Conservation (phyloP, 2,113 vertebrate species). For the Cyprinodon brontotheroides region DNA sequence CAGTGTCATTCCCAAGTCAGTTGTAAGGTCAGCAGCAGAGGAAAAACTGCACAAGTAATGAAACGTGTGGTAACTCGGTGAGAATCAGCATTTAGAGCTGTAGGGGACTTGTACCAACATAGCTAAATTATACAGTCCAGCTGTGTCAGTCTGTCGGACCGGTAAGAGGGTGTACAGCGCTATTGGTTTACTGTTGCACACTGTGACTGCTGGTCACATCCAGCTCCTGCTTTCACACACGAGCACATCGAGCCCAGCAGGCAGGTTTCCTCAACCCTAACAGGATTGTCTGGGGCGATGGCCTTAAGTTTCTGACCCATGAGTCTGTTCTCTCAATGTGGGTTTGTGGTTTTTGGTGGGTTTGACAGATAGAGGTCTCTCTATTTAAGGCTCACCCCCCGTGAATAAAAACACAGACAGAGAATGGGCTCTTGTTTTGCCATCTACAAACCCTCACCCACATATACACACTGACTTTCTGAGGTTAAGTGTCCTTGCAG, state of each 20-base stretch:
- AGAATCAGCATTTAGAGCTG: slow-evolving; percentile 15
- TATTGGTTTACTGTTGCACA: slow-evolving; percentile 51
- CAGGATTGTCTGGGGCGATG: slow-evolving; percentile 51
- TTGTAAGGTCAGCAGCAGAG: slow-evolving; percentile 5
- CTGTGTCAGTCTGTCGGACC: slow-evolving; percentile 41
- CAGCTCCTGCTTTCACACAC: slow-evolving; percentile 26
- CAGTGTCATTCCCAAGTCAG: neutral
- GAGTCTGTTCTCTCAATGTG: slow-evolving; percentile 22
- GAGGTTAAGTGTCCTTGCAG: slow-evolving; percentile 53
- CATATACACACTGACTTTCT: neutral
- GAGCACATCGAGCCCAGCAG: slow-evolving; percentile 32
- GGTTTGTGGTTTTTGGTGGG: slow-evolving; percentile 24
- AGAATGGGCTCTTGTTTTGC: slow-evolving; percentile 51
- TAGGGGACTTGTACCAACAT: slow-evolving; percentile 37
- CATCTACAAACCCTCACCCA: slow-evolving; percentile 16
- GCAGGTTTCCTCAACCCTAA: slow-evolving; percentile 60
- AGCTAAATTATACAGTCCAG: slow-evolving; percentile 34
- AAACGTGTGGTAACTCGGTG: slow-evolving; percentile 10
- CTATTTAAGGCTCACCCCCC: slow-evolving; percentile 44
- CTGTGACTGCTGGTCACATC: slow-evolving; percentile 48
- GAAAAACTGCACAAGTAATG: neutral
- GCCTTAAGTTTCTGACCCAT: slow-evolving; percentile 63
- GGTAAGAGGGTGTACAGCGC: slow-evolving; percentile 34
- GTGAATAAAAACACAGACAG: slow-evolving; percentile 55
- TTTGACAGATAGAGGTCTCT: slow-evolving; percentile 51